Evolutionary conservation across 2,113 vertebrate genomes (phyloP), one percentile per base, ranked within the genome.

Genomic region (Chaetodon trifascialis): DNA sequence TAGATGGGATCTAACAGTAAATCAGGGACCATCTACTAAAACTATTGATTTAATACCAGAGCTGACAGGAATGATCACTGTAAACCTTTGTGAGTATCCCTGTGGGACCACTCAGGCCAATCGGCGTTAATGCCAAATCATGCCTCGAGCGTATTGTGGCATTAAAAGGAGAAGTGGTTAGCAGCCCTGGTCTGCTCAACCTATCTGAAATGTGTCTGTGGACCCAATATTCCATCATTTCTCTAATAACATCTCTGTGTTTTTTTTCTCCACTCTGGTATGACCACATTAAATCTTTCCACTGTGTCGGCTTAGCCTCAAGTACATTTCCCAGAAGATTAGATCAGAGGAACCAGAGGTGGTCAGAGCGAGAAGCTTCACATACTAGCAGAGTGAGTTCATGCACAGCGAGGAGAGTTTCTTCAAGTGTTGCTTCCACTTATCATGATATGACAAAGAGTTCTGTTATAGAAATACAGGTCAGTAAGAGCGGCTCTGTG

Each of bases 221-320:
- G 30, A 81, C 19, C 76, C 80, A 81, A 85, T 82, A 76, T 83
- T 86, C 88, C 86, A 82, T 79, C 70, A 23, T 85, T 75, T 72
- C 80, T 76, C 79, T 54, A 72, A 78, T 73, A 71, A 68, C 84
- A 82, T 55, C 72, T 60, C n/a, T 64, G 23, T 15, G 42, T 71
- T 70, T 66, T 62, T 65, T 62, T 72, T 62, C 66, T 40, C 10
- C 63, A 15, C 51, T 88, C 71, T 78, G 68, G 77, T 62, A 38
- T 11, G 75, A 82, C 82, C 89, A 70, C 82, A 82, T 66, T 55
- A 54, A 87, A 79, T 88, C 73, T 91, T 90, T 92, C 86, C 92
- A 92, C 66, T 65, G 49, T 54, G 72, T 87, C 76, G 52, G 76
- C 79, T 82, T 74, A 74, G 73, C 69, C 78, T 86, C 60, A 69